Evolutionary conservation across 2,113 vertebrate species (phyloP).

Genomic region (Tapirus terrestris): DNA sequence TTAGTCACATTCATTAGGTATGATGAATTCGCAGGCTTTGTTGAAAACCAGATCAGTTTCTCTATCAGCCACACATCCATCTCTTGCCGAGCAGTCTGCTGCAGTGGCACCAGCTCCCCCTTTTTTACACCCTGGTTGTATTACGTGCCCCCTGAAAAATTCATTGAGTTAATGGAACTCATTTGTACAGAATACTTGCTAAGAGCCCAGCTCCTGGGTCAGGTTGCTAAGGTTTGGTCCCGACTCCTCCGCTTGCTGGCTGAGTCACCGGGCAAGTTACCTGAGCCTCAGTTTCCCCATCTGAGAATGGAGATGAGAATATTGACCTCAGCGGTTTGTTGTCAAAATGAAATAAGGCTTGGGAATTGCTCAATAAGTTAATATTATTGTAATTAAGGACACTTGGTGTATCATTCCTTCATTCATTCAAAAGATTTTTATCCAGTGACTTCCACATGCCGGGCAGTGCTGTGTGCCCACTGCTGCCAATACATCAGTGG

Average conservation of each 20-base stretch:
- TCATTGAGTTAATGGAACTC: background rate
- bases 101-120: background rate
- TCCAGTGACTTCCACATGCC: background rate
- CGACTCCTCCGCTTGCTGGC: background rate
- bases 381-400: background rate
- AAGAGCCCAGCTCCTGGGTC: background rate
- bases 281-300: background rate
- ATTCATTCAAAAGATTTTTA: background rate
- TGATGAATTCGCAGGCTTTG: conserved; percentile 72
- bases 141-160: background rate
- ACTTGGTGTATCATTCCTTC: background rate
- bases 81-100: background rate
- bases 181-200: background rate
- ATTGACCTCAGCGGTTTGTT: background rate
- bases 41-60: conserved; percentile 57
- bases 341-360: background rate
- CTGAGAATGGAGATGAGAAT: background rate
- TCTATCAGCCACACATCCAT: conserved; percentile 43
- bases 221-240: background rate
- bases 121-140: background rate
- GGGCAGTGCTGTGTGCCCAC: background rate
- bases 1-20: conserved; percentile 75
- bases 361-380: background rate
- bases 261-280: background rate
- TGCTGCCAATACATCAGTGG: background rate